Evolutionary conservation across 1,140 invertebrate genomes (phyloP).

Genomic region (Epicauta chinensis): DNA sequence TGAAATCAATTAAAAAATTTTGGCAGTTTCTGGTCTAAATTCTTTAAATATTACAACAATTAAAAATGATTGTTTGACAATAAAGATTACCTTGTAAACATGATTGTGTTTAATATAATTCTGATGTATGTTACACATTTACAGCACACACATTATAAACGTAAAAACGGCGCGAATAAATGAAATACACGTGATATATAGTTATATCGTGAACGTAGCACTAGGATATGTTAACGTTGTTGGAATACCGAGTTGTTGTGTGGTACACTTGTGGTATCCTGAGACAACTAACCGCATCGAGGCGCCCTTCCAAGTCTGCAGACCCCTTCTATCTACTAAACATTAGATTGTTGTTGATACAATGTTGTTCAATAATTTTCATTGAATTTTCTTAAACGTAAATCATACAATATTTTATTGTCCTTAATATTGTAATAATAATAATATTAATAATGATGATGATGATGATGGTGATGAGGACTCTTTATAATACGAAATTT

Average conservation of each 20-base stretch:
- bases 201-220: not conserved
- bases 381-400: not conserved
- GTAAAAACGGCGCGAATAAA: constrained; percentile 11
- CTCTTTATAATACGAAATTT: not conserved
- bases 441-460: not conserved
- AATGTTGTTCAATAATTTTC: constrained; percentile 9
- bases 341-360: constrained; percentile 8
- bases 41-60: not conserved
- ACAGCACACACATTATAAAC: constrained; percentile 19
- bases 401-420: not conserved
- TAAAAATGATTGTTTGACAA: not conserved
- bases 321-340: constrained; percentile 12
- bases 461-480: not conserved
- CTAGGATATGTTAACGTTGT: constrained; percentile 5
- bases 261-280: constrained; percentile 8
- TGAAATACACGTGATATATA: not conserved
- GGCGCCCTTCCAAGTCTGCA: constrained; percentile 13
- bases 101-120: constrained; percentile 17
- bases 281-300: constrained; percentile 5
- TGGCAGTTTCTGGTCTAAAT: not conserved
- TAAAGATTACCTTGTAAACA: constrained; percentile 21
- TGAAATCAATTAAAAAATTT: no score
- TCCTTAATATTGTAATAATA: not conserved
- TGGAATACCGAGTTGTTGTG: constrained; percentile 9
- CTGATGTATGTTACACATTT: constrained; percentile 15